Conservation (phyloP, 2,113 vertebrate genomes). For the Tetrao urogallus region DNA sequence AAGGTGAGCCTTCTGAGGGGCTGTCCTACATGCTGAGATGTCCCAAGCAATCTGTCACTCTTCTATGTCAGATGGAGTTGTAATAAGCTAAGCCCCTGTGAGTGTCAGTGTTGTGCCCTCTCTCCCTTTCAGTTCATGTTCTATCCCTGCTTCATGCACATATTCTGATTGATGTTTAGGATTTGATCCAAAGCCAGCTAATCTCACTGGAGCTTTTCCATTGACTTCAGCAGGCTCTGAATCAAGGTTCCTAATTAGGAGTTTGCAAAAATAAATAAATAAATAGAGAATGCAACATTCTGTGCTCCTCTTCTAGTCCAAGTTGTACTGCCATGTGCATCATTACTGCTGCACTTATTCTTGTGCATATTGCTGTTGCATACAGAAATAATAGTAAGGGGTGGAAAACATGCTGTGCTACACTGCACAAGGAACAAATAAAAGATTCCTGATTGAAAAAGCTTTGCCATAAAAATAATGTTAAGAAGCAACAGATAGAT, state of each 20-base stretch:
- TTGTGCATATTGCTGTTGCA: not conserved
- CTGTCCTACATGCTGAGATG: not conserved
- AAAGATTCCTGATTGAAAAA: not conserved
- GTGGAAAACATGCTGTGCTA: not conserved
- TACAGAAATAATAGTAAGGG: not conserved
- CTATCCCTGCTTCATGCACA: not conserved
- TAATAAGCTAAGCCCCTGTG: not conserved
- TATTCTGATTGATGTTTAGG: not conserved
- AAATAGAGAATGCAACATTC: constrained; percentile 9
- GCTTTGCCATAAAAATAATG: rapidly evolving
- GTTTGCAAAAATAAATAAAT: not conserved
- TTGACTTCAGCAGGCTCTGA: not conserved
- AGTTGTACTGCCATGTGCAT: not conserved
- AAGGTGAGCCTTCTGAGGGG: constrained; percentile 42
- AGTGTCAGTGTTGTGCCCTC: not conserved
- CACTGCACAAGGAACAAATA: not conserved
- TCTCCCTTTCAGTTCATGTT: not conserved
- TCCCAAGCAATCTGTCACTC: constrained; percentile 41
- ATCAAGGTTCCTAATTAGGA: constrained; percentile 21
- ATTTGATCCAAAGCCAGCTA: constrained; percentile 6
- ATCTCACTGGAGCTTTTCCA: not conserved
- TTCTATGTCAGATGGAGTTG: not conserved
- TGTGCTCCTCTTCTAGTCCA: constrained; percentile 12
- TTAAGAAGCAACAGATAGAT: not conserved
- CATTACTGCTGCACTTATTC: not conserved